Conservation (phyloP, 1,140 invertebrate genomes). For the Galleria mellonella region DNA sequence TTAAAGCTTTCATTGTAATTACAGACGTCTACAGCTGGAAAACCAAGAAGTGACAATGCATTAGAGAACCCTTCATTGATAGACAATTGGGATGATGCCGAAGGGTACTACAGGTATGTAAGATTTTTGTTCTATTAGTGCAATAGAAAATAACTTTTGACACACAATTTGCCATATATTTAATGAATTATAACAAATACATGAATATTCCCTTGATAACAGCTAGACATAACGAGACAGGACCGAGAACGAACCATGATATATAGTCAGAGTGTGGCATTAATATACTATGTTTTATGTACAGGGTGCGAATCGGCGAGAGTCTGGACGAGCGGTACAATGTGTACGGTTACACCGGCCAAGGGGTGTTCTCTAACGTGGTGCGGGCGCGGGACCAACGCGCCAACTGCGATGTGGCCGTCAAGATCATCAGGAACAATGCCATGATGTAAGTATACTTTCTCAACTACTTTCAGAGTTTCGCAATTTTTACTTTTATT, state of each 20-base stretch:
- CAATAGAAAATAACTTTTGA: too few relatives aligned
- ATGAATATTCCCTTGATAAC: too few relatives aligned
- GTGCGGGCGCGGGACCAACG: slow-evolving; percentile 93
- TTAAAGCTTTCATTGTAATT: slow-evolving; percentile 19
- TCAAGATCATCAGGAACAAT: slow-evolving; percentile 99
- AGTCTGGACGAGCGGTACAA: slow-evolving; percentile 92
- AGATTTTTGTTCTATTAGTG: too few relatives aligned
- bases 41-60: slow-evolving; percentile 79
- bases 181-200: too few relatives aligned
- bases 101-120: slow-evolving; percentile 85
- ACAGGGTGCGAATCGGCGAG: slow-evolving; percentile 95
- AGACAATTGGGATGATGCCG: slow-evolving; percentile 99
- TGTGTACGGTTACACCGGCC: slow-evolving; percentile 98
- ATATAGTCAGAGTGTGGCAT: too few relatives aligned
- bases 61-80: slow-evolving; percentile 93
- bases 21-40: slow-evolving; percentile 84
- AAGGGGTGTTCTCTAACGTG: slow-evolving; percentile 99
- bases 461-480: neutral
- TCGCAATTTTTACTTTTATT: too few relatives aligned
- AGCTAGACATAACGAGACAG: too few relatives aligned
- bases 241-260: too few relatives aligned
- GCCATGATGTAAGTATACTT: slow-evolving; percentile 95
- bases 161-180: too few relatives aligned
- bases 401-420: slow-evolving; percentile 93
- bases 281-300: slow-evolving; percentile 5